These are phyloP conservation scores for Sterrhoptilus dennistouni DNA, from an alignment of 2,113 vertebrate genomes.

Conservation along the genomic window DNA sequence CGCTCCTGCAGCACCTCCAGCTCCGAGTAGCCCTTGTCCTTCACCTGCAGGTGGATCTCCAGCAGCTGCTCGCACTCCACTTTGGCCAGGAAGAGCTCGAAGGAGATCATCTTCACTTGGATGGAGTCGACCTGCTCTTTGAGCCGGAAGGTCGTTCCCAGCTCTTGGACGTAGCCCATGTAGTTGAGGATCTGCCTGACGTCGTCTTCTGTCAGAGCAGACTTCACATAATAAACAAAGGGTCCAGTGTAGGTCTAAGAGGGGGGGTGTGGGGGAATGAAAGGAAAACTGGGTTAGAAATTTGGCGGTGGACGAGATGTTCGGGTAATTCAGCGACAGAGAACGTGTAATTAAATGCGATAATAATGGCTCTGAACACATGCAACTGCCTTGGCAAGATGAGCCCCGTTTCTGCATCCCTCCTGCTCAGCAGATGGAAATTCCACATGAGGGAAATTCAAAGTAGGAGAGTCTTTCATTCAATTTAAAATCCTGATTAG, in stretches of 20 bases:
- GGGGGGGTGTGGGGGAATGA: background rate
- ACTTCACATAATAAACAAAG: conserved; percentile 94
- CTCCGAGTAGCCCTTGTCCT: conserved; percentile 86
- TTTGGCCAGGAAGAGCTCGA: conserved; percentile 93
- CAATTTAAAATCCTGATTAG: background rate
- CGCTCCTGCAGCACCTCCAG: conserved; percentile 87
- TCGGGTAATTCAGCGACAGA: background rate
- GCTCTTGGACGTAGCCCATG: conserved; percentile 92
- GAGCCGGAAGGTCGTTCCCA: conserved; percentile 81
- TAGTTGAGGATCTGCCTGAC: conserved; percentile 85
- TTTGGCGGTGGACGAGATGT: background rate
- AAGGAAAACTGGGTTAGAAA: conserved; percentile 45
- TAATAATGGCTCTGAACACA: background rate
- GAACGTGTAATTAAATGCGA: background rate
- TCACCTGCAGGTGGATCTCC: conserved; percentile 90
- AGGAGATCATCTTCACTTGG: conserved; percentile 84
- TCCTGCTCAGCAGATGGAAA: conserved; percentile 30
- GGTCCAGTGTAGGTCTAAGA: conserved; percentile 94
- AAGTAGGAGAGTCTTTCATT: conserved; percentile 22
- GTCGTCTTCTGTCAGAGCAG: conserved; percentile 86
- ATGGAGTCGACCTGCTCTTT: conserved; percentile 81
- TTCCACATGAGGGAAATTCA: conserved; percentile 6
- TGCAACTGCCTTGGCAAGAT: background rate
- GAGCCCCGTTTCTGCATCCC: background rate
- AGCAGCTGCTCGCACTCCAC: conserved; percentile 92